These are phyloP conservation scores for Lapara coniferarum DNA, from an alignment of 2,888 invertebrate species.

Conservation along the genomic window DNA sequence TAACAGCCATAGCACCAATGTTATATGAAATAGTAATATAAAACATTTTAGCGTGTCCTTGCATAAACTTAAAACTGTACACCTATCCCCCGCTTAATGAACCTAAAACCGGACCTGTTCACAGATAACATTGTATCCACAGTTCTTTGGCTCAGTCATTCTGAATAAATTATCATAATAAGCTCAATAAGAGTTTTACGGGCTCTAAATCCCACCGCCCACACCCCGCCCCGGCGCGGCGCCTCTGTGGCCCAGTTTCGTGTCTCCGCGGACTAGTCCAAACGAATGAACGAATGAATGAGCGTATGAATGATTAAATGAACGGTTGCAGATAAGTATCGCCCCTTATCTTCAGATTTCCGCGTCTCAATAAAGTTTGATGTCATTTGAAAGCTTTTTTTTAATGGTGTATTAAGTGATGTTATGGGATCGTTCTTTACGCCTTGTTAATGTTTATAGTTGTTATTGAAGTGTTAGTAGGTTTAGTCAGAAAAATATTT, in stretches of 20 bases:
- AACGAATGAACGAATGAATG: slow-evolving; percentile 19
- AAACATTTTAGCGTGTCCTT: background rate
- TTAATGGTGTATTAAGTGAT: slow-evolving; percentile 4
- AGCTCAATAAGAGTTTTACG: slow-evolving; percentile 32
- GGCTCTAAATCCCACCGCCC: slow-evolving; percentile 18
- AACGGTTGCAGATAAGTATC: background rate
- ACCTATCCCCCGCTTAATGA: background rate
- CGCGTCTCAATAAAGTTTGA: background rate
- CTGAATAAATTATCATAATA: slow-evolving; percentile 42
- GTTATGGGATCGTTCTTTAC: background rate
- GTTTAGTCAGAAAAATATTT: background rate
- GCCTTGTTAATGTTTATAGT: no score
- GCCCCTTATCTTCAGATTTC: background rate
- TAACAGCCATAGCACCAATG: no score
- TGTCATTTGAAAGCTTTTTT: background rate
- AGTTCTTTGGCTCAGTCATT: slow-evolving; percentile 25
- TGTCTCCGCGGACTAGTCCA: slow-evolving; percentile 8
- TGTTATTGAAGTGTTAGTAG: background rate
- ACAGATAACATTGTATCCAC: slow-evolving; percentile 17
- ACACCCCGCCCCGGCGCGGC: background rate
- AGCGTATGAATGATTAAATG: background rate
- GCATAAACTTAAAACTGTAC: background rate
- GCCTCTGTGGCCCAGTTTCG: slow-evolving; percentile 5
- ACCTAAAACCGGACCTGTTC: background rate
- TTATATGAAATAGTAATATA: no score